Conservation (phyloP, 2,888 invertebrate genomes). For the Marasmarcha lunaedactyla region DNA sequence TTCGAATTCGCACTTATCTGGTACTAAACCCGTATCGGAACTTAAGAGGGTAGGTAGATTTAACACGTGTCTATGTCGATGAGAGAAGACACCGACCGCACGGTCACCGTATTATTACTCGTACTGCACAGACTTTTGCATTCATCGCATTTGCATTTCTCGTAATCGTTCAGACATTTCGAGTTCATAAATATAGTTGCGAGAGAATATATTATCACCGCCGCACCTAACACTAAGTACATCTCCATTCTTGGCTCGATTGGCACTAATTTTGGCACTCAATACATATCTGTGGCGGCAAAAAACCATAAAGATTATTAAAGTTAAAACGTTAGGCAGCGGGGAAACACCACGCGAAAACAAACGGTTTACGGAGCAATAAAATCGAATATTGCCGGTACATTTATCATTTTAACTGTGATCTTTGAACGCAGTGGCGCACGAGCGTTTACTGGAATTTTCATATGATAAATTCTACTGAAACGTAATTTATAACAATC, state of each 20-base stretch:
- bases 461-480: conserved; percentile 32
- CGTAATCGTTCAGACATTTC: conserved; percentile 38
- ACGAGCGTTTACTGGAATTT: conserved; percentile 25
- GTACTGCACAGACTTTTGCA: conserved; percentile 36
- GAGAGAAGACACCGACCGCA: conserved; percentile 40
- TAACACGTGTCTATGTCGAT: conserved; percentile 21
- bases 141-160: conserved; percentile 52
- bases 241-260: conserved; percentile 39
- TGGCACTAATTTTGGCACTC: conserved; percentile 20
- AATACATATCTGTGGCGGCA: conserved; percentile 12
- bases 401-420: conserved; percentile 39
- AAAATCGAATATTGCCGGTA: conserved; percentile 22
- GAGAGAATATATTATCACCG: conserved; percentile 46
- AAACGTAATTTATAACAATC: too few species aligned
- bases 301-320: not conserved
- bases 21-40: too few species aligned
- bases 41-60: too few species aligned
- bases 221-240: conserved; percentile 50
- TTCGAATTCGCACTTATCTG: too few species aligned
- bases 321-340: not conserved
- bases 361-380: conserved; percentile 10
- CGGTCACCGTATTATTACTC: conserved; percentile 20
- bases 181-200: conserved; percentile 37
- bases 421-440: conserved; percentile 13
- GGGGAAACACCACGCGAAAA: not conserved